phyloP scores from a whole-genome alignment of 53 echinoderm and acorn worm genomes.

The Paelopatides confundens region DNA sequence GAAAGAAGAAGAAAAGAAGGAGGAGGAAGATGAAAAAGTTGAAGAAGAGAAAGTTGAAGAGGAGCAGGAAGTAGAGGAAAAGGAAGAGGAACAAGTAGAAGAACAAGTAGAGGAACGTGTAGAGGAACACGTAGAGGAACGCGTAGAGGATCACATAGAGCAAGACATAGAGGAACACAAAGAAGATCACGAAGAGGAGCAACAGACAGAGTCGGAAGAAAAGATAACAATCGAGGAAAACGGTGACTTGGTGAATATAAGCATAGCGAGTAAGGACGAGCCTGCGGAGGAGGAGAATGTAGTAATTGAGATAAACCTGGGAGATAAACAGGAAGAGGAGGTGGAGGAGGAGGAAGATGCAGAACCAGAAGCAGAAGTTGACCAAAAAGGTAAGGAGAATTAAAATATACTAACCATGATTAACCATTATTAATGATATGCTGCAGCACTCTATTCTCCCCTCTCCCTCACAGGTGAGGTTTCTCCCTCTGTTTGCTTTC shows the following conservation, averaged over 20 bases:
- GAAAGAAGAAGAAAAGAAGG: neutral
- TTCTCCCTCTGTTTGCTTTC: too few relatives aligned
- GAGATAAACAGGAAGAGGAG: slow-evolving; percentile 10
- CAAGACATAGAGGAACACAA: neutral
- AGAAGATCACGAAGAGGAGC: neutral
- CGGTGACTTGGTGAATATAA: neutral
- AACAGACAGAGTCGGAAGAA: neutral
- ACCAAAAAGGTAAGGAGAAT: neutral
- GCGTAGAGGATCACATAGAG: neutral
- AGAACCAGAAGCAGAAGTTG: neutral
- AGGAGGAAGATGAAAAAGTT: neutral
- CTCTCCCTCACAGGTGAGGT: too few relatives aligned
- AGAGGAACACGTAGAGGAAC: neutral
- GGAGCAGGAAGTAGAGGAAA: neutral
- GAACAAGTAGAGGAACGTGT: neutral
- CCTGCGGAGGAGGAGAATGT: slow-evolving; percentile 8
- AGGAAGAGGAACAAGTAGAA: neutral
- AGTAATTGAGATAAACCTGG: slow-evolving; percentile 42
- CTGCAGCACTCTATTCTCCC: too few relatives aligned
- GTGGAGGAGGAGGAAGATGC: neutral
- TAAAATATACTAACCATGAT: neutral
- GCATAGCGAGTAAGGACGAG: neutral
- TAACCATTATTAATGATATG: too few relatives aligned
- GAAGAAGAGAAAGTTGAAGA: neutral
- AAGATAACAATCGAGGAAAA: neutral